These are phyloP conservation scores for Phalangium opilio DNA, from an alignment of 2,888 invertebrate species.

Conservation along the genomic window DNA sequence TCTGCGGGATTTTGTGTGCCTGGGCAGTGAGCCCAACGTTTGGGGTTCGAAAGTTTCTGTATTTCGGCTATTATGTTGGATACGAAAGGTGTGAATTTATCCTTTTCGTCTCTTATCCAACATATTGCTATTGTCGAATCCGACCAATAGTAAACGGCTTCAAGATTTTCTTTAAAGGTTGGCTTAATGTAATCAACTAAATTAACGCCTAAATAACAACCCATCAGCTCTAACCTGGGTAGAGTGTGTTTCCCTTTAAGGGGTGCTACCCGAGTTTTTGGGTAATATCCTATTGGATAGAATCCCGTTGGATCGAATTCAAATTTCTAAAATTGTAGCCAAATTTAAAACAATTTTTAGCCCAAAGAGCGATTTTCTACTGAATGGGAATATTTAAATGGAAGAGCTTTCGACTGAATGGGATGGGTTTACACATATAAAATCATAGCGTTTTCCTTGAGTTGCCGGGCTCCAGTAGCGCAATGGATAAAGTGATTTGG, in stretches of 20 bases:
- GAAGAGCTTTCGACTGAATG: too few relatives aligned
- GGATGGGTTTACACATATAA: too few relatives aligned
- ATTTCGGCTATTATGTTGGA: conserved; percentile 21
- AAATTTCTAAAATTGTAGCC: too few relatives aligned
- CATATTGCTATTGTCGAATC: conserved; percentile 19
- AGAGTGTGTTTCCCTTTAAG: conserved; percentile 18
- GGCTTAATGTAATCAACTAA: conserved; percentile 1
- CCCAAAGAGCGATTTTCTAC: too few relatives aligned
- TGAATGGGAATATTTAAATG: too few relatives aligned
- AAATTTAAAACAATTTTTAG: too few relatives aligned
- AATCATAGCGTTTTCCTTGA: too few relatives aligned
- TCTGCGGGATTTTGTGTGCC: conserved; percentile 23
- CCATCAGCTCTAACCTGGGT: conserved; percentile 19
- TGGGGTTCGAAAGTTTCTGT: conserved; percentile 16
- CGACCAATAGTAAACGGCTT: conserved; percentile 5
- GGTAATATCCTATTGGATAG: too few relatives aligned
- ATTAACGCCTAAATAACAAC: conserved; percentile 2
- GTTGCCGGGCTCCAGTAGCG: too few relatives aligned
- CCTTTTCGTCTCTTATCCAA: conserved; percentile 16
- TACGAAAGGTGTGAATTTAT: conserved; percentile 19
- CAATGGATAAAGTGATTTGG: too few relatives aligned
- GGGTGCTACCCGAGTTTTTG: conserved; percentile 21
- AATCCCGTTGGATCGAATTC: too few relatives aligned
- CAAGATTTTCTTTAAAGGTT: not conserved
- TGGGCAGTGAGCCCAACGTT: conserved; percentile 1